These are phyloP conservation scores for Atrichornis clamosus DNA, from an alignment of 2,113 vertebrate species.

Conservation along the genomic window DNA sequence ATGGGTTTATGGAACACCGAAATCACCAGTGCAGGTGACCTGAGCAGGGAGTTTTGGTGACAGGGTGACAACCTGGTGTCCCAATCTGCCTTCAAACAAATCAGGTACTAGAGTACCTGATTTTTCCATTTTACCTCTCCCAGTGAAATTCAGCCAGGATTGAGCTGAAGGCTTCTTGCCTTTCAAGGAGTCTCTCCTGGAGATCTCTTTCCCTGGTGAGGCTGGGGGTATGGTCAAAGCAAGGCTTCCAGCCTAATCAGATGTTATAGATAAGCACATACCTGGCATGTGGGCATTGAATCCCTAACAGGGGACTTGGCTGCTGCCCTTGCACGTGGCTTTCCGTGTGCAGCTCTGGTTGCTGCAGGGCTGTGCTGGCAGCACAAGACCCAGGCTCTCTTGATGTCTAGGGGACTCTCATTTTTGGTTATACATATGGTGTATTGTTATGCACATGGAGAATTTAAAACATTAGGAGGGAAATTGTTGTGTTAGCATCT, in stretches of 20 bases:
- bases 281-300: rapidly evolving
- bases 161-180: background rate
- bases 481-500: background rate
- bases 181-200: background rate
- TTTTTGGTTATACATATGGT: background rate
- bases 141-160: background rate
- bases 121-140: background rate
- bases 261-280: background rate
- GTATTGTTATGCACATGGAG: background rate
- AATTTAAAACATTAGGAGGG: background rate
- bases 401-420: background rate
- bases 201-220: background rate
- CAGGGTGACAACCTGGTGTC: background rate
- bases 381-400: background rate
- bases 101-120: too few species aligned
- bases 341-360: background rate
- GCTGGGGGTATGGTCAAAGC: background rate
- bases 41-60: background rate
- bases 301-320: background rate
- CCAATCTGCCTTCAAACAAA: background rate
- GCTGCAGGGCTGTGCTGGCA: background rate
- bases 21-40: background rate
- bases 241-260: background rate
- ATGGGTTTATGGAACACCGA: background rate
- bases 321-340: background rate